phyloP scores from a whole-genome alignment of 2,888 invertebrate genomes.

The Synanthedon andrenaeformis region DNA sequence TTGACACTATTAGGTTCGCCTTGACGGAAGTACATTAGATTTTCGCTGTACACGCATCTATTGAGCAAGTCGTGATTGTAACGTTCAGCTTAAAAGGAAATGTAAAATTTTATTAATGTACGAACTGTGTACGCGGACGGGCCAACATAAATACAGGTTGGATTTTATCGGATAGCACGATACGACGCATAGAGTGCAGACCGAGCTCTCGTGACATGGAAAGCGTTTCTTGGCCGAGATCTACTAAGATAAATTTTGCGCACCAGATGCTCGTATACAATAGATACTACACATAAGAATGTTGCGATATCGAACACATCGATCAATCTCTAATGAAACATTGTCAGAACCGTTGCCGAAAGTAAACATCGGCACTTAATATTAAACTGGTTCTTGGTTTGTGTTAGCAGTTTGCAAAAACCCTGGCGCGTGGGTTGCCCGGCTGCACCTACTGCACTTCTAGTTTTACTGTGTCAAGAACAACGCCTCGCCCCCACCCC shows the following conservation, averaged over 20 bases:
- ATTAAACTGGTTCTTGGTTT: conserved; percentile 30
- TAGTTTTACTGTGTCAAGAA: conserved; percentile 71
- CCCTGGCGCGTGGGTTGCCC: conserved; percentile 59
- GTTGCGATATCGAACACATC: background rate
- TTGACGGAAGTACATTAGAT: conserved; percentile 17
- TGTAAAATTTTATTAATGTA: background rate
- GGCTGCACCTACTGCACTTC: conserved; percentile 69
- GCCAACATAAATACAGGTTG: conserved; percentile 26
- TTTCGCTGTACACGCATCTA: background rate
- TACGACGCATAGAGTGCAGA: conserved; percentile 35
- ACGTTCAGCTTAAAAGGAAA: conserved; percentile 7
- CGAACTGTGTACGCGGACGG: background rate
- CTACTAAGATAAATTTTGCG: conserved; percentile 37
- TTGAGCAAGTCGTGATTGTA: conserved; percentile 2
- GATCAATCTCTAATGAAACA: background rate
- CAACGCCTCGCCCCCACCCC: conserved; percentile 60
- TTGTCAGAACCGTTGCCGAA: background rate
- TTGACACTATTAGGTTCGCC: conserved; percentile 19
- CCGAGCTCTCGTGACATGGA: conserved; percentile 42
- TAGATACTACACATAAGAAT: conserved; percentile 12
- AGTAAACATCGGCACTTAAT: conserved; percentile 13
- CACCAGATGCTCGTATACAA: conserved; percentile 21
- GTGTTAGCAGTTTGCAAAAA: conserved; percentile 50
- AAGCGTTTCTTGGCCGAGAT: conserved; percentile 48
- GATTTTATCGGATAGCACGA: conserved; percentile 27